phyloP scores from a whole-genome alignment of 2,113 vertebrate genomes.

The Diadophis punctatus region DNA sequence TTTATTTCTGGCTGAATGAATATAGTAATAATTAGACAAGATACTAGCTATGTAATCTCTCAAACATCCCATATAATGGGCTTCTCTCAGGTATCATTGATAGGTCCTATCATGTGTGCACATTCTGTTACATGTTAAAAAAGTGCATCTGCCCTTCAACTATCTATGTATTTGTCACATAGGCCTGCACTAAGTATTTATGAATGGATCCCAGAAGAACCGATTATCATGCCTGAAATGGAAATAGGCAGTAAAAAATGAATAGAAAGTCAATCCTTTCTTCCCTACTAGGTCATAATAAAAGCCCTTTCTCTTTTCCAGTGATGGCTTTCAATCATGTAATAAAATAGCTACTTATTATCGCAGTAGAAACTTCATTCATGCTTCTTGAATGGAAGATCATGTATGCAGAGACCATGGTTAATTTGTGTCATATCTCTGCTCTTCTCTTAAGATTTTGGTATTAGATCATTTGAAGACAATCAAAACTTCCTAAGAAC shows the following conservation, averaged over 20 bases:
- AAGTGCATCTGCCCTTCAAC: neutral
- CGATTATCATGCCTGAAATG: neutral
- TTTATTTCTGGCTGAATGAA: neutral
- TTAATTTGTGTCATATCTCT: neutral
- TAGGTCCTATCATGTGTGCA: neutral
- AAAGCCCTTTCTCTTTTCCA: neutral
- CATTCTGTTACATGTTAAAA: neutral
- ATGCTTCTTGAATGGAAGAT: neutral
- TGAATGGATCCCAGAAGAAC: neutral
- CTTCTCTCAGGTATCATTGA: neutral
- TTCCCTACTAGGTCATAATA: neutral
- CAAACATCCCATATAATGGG: neutral
- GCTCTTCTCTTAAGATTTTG: neutral
- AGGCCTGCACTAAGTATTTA: neutral
- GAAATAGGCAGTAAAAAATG: neutral
- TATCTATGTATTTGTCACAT: neutral
- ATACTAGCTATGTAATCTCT: neutral
- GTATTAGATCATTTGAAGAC: neutral
- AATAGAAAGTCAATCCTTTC: neutral
- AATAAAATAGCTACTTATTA: neutral
- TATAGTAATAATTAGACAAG: neutral
- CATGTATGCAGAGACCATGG: neutral
- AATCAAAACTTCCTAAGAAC: neutral
- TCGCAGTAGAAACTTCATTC: neutral
- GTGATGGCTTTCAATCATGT: neutral